Evolutionary conservation across 1,140 invertebrate species (phyloP), one percentile per base, ranked within the genome.

Genomic region (Brachionus manjavacas): DNA sequence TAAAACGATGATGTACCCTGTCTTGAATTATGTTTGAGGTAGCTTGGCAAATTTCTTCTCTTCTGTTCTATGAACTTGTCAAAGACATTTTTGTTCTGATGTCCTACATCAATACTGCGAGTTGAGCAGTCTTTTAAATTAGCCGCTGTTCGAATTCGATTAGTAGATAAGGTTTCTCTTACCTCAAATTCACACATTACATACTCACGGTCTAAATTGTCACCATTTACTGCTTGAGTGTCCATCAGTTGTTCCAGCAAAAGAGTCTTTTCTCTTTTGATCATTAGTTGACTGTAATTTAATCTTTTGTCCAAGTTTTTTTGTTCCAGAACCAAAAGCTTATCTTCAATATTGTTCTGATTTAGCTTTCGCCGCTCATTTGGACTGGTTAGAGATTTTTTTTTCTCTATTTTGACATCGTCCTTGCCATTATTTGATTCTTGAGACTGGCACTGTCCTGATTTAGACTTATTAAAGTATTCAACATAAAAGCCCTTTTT

Each of bases 41-140:
- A 76, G 11, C 41, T 46, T 28, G 72, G 72, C 9, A 46, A 49
- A 49, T 49, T 25, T 76, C 72, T 23, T 76, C 72, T 76, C 7
- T 76, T 76, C 52, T 76, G 72, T 11, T 76, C 72, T 7, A 76
- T 76, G 46, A 76, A 76, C 25, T 76, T 76, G 14, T 76, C 72
- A 49, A 76, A 76, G 12, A 76, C 41, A 76, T 76, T 76, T 1
- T 14, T 16, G 43, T 74, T 76, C 41, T 76, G 41, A 3, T 76
- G 72, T 76, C 72, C 72, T 28, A 25, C 14, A 23, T 76, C 72
- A 49, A 76, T 49, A 76, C 72, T 76, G 25, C 16, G 23, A 4
- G 2, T 23, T n/a, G 68, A 72, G 12, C n/a, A 3, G n/a, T 76
- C 72, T 14, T 49, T 28, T 25, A 76, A 28, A 49, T 39, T 28